These are phyloP conservation scores for Heliothis peltigera DNA, from an alignment of 2,888 invertebrate genomes.

Conservation along the genomic window DNA sequence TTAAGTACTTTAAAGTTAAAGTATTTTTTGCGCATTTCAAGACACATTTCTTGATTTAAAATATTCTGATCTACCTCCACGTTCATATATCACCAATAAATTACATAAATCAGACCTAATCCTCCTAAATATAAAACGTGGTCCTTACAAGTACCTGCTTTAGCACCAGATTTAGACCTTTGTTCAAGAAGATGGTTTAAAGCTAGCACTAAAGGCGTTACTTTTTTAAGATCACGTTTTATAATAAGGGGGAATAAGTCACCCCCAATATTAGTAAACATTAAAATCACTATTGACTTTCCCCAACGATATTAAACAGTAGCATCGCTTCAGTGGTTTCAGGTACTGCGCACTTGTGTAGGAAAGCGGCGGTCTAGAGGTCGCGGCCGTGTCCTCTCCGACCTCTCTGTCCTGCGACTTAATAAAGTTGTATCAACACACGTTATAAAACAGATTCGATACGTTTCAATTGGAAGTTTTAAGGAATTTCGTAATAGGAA, in stretches of 20 bases:
- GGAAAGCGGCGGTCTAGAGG: slow-evolving; percentile 58
- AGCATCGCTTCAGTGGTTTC: slow-evolving; percentile 30
- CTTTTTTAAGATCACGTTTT: no score
- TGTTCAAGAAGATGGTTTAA: no score
- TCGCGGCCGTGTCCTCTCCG: slow-evolving; percentile 54
- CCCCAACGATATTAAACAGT: background rate
- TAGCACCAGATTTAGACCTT: no score
- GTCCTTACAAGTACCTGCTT: no score
- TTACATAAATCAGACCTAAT: no score
- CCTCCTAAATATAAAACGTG: no score
- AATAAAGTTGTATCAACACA: slow-evolving; percentile 42
- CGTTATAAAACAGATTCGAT: slow-evolving; percentile 34
- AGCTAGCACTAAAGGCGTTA: no score
- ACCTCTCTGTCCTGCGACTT: slow-evolving; percentile 47
- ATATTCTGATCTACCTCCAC: no score
- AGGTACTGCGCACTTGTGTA: slow-evolving; percentile 55
- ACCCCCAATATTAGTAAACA: background rate
- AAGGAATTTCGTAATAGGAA: background rate
- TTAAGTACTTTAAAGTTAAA: no score
- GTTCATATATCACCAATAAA: no score
- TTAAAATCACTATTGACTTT: background rate
- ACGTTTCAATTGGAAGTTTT: background rate
- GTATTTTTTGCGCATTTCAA: no score
- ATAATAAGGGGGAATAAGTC: background rate
- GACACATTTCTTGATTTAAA: no score